phyloP scores from a whole-genome alignment of 2,888 invertebrate species.

The Marasmarcha lunaedactyla region DNA sequence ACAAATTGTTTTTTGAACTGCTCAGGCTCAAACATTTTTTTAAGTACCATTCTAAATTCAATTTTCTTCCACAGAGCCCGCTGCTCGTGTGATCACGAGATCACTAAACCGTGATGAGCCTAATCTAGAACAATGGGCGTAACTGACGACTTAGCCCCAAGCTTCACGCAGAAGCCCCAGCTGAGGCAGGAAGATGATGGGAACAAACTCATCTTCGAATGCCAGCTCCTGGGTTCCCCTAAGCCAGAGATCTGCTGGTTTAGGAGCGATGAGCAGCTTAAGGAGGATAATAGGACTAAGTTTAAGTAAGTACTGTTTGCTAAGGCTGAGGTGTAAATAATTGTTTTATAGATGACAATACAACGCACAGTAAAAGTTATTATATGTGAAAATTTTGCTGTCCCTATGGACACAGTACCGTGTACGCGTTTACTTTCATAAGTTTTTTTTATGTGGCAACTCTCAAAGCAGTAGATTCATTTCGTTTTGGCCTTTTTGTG shows the following conservation, averaged over 20 bases:
- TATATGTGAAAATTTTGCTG: not conserved
- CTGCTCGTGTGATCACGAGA: constrained; percentile 18
- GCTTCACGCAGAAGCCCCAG: constrained; percentile 98
- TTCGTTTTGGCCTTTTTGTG: no score
- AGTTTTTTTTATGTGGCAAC: no score
- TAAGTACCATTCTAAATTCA: no score
- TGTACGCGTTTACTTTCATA: no score
- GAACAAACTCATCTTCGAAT: constrained; percentile 94
- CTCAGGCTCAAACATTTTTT: no score
- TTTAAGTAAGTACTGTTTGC: constrained; percentile 69
- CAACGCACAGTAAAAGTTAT: no score
- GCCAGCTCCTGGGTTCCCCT: constrained; percentile 87
- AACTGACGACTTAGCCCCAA: constrained; percentile 96
- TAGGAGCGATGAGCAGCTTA: constrained; percentile 86
- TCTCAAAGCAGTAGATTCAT: no score
- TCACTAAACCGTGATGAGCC: constrained; percentile 45
- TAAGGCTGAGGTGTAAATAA: not conserved
- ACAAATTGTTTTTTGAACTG: no score
- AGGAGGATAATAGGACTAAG: constrained; percentile 86
- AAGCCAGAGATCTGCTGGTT: constrained; percentile 94
- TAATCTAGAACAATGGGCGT: constrained; percentile 77
- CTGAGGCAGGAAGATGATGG: constrained; percentile 96
- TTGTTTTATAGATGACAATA: no score
- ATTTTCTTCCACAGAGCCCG: constrained; percentile 25
- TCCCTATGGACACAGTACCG: not conserved